Base-by-base conservation (phyloP, 2,888 invertebrate genomes). In the Phlogophora meticulosa region DNA sequence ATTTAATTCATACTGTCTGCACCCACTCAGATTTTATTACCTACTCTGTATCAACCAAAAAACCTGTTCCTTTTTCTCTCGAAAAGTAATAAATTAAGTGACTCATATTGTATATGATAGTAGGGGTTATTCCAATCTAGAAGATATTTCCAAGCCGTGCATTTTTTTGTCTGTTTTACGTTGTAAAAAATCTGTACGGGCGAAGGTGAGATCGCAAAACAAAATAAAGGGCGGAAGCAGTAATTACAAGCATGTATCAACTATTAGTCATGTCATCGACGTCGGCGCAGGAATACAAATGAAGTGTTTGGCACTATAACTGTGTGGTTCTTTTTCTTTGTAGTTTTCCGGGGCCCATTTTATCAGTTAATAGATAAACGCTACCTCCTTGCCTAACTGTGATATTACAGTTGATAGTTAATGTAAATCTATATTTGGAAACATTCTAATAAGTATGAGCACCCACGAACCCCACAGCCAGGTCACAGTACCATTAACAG, bases 141-240 rank as follows among this genome's bases (percentile, higher is more conserved):
- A 80, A 68, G 45, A 51, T 62, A 72, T 66, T 72, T 72, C 38
- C 43, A 43, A 36, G 11, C 42, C 20, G 11, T 66, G 17, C 36
- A 49, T 17, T 63, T 76, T 73, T 76, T 76, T 52, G 59, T 52
- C 9, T 9, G 52, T 53, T 78, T 40, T 73, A 56, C 45, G 24
- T 34, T 57, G 71, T 78, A 88, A 85, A 87, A 87, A 83, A 72
- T 46, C 49, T 69, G 72, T 74, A 71, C 73, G 64, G 70, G 52
- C 71, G 76, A 85, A 87, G 85, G 87, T 88, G 86, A 89, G 80
- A 80, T 76, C 75, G 76, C 64, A 76, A 72, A 83, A 82, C 72
- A 78, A 87, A 88, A 90, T 91, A 90, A 91, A 90, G 91, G 86
- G 82, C 90, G 93, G 92, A 93, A 90, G 80, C 80, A 56, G 75